Conservation (phyloP, 2,113 vertebrate genomes). For the Antechinus flavipes region DNA sequence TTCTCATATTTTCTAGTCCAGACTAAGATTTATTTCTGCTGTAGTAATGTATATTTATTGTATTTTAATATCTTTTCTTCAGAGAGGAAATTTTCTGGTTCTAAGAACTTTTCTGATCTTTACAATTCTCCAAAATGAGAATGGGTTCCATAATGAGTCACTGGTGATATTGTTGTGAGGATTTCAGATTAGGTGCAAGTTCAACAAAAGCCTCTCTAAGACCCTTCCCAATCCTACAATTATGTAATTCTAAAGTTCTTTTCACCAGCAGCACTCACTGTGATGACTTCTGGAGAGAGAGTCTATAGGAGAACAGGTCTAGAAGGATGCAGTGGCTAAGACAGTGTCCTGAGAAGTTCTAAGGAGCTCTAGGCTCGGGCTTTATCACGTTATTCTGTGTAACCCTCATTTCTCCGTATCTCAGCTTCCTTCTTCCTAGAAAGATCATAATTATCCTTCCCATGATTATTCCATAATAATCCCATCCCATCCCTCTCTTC, state of each 20-base stretch:
- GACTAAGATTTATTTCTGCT: background rate
- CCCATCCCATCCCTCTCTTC: background rate
- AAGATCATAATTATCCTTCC: background rate
- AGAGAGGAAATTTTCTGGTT: background rate
- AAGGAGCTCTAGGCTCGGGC: background rate
- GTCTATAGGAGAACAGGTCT: background rate
- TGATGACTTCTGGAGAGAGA: background rate
- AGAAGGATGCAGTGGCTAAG: background rate
- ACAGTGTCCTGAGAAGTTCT: background rate
- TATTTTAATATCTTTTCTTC: background rate
- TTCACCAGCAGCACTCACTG: background rate
- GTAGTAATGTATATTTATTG: background rate
- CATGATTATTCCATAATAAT: too few species aligned
- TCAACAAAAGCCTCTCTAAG: background rate
- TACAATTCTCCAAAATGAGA: background rate
- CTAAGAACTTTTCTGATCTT: background rate
- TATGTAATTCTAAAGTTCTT: background rate
- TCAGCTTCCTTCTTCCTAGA: background rate
- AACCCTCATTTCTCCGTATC: background rate
- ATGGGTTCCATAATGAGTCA: background rate
- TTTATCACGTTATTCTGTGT: rapidly evolving
- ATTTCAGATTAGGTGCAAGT: background rate
- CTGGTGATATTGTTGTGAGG: background rate
- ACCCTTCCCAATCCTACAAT: background rate
- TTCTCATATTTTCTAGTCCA: too few species aligned